Evolutionary conservation across 2,888 invertebrate genomes (phyloP).

Genomic region (Hesperia comma): DNA sequence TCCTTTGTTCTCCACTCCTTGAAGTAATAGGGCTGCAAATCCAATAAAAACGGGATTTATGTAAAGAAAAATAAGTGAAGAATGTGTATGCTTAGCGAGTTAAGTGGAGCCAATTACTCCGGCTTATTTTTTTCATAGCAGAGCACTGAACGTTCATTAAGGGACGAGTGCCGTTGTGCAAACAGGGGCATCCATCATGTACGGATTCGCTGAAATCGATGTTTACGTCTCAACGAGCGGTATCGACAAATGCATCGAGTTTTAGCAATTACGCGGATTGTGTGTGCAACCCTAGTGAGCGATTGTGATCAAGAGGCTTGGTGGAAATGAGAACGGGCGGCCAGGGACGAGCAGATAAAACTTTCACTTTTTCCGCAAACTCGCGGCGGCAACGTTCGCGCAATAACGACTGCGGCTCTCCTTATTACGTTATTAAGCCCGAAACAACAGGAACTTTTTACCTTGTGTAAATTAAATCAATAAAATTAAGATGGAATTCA

Average conservation of each 20-base stretch:
- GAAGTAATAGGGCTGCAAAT: conserved; percentile 28
- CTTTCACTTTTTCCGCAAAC: conserved; percentile 79
- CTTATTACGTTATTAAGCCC: conserved; percentile 65
- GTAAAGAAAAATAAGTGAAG: conserved; percentile 2
- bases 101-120: conserved; percentile 31
- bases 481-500: background rate
- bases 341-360: conserved; percentile 77
- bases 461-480: conserved; percentile 27
- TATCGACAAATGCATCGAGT: conserved; percentile 44
- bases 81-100: conserved; percentile 9
- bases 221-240: conserved; percentile 37
- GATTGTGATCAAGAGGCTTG: conserved; percentile 74
- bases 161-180: conserved; percentile 27
- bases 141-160: conserved; percentile 27
- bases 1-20: conserved; percentile 60
- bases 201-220: conserved; percentile 32
- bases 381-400: conserved; percentile 71
- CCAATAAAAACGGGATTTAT: background rate
- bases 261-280: conserved; percentile 62
- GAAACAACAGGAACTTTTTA: conserved; percentile 33
- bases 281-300: conserved; percentile 41
- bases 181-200: conserved; percentile 31
- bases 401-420: conserved; percentile 70
- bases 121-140: conserved; percentile 22
- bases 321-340: conserved; percentile 76